Evolutionary conservation across 2,888 invertebrate genomes (phyloP).

Genomic region (Rambutsinella grinnellia): DNA sequence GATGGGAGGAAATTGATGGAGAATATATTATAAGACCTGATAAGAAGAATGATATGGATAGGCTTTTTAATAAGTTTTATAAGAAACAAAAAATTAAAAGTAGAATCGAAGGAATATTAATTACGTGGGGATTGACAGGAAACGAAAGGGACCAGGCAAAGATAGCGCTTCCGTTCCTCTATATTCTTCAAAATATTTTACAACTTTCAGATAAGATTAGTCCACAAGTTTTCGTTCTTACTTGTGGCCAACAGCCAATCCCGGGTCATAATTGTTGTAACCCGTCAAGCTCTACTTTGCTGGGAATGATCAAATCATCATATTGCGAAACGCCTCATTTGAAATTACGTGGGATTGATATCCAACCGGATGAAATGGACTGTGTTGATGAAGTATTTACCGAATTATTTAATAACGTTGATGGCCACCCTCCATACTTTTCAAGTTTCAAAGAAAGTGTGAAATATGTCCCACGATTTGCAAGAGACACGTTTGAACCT

Average conservation of each 20-base stretch:
- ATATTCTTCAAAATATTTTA: constrained; percentile 15
- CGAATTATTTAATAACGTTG: constrained; percentile 20
- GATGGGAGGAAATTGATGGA: too few species aligned
- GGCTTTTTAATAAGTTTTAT: constrained; percentile 7
- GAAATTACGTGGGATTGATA: constrained; percentile 16
- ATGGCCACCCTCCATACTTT: constrained; percentile 9
- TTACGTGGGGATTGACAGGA: constrained; percentile 2
- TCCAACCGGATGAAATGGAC: constrained; percentile 18
- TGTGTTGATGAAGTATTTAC: constrained; percentile 16
- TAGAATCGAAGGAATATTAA: constrained; percentile 13
- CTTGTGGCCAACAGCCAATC: constrained; percentile 11
- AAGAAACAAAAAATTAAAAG: too few species aligned
- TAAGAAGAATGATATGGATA: constrained; percentile 2
- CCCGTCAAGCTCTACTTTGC: constrained; percentile 22
- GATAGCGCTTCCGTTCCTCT: constrained; percentile 9
- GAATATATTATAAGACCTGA: constrained; percentile 3
- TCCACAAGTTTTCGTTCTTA: constrained; percentile 11
- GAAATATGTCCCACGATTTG: constrained; percentile 1
- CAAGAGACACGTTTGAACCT: background rate
- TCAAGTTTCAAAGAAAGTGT: constrained; percentile 1
- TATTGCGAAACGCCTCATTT: constrained; percentile 14
- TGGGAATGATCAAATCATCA: constrained; percentile 23
- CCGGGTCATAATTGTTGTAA: constrained; percentile 20
- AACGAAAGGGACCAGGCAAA: constrained; percentile 2
- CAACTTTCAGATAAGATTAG: background rate